phyloP scores from a whole-genome alignment of 2,113 vertebrate species.

The Peromyscus polionotus region DNA sequence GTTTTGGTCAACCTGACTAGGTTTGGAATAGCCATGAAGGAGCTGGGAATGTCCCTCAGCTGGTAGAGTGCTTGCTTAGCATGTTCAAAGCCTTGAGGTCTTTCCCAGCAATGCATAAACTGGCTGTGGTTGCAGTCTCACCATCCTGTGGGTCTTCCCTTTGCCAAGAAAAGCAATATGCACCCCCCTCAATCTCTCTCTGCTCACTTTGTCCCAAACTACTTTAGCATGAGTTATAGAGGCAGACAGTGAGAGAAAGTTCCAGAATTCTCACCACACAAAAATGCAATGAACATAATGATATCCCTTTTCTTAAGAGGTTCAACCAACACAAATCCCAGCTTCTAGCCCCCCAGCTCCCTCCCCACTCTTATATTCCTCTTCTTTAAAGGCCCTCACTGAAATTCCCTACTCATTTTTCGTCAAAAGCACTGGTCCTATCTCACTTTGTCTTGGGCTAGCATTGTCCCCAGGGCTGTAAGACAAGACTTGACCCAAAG shows the following conservation, averaged over 20 bases:
- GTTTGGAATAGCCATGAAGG: background rate
- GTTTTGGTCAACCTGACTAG: background rate
- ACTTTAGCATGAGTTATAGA: background rate
- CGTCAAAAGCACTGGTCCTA: background rate
- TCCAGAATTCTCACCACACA: background rate
- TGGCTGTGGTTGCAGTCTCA: background rate
- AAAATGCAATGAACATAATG: background rate
- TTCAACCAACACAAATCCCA: background rate
- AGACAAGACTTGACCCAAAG: background rate
- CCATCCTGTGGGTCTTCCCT: background rate
- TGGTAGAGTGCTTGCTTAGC: background rate
- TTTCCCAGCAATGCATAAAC: background rate
- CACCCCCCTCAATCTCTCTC: background rate
- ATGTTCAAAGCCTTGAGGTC: background rate
- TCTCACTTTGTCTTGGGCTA: slow-evolving; percentile 17
- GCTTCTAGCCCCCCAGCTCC: background rate
- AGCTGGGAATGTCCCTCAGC: background rate
- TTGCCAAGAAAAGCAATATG: background rate
- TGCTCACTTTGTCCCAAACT: background rate
- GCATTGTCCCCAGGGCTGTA: background rate
- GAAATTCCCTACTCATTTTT: slow-evolving; percentile 5
- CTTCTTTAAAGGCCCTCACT: background rate
- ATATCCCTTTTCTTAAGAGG: slow-evolving; percentile 26
- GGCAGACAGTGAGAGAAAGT: background rate
- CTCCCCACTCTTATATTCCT: background rate